Evolutionary conservation across 2,888 invertebrate genomes (phyloP).

Genomic region (Eupithecia centaureata): DNA sequence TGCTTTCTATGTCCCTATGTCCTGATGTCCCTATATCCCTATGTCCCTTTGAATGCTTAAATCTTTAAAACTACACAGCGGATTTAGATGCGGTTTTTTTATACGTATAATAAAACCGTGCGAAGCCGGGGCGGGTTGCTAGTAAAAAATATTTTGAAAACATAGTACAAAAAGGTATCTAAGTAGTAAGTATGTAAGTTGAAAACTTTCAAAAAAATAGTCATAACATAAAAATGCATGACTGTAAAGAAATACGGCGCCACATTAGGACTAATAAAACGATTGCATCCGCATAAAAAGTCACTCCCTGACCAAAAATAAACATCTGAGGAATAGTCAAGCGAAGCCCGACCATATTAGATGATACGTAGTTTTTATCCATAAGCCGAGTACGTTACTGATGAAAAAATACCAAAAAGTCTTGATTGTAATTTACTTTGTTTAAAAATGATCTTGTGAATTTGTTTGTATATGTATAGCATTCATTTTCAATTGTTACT

Average conservation of each 20-base stretch:
- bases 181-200: background rate
- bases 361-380: conserved; percentile 24
- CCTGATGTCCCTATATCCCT: no score
- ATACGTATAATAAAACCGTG: no score
- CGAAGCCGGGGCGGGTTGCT: no score
- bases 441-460: no score
- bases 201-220: background rate
- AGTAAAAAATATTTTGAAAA: background rate
- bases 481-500: no score
- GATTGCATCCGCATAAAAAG: conserved; percentile 43
- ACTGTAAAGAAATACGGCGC: conserved; percentile 10
- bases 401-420: background rate
- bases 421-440: no score
- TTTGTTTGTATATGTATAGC: no score
- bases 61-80: no score
- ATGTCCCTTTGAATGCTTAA: no score
- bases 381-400: background rate
- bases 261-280: conserved; percentile 39
- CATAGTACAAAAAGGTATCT: background rate
- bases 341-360: conserved; percentile 24
- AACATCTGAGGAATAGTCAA: conserved; percentile 48
- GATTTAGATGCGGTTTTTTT: no score
- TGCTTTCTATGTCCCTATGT: no score
- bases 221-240: background rate
- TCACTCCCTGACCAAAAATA: conserved; percentile 46